These are phyloP conservation scores for Nudaria mundana DNA, from an alignment of 2,888 invertebrate species.

Conservation along the genomic window DNA sequence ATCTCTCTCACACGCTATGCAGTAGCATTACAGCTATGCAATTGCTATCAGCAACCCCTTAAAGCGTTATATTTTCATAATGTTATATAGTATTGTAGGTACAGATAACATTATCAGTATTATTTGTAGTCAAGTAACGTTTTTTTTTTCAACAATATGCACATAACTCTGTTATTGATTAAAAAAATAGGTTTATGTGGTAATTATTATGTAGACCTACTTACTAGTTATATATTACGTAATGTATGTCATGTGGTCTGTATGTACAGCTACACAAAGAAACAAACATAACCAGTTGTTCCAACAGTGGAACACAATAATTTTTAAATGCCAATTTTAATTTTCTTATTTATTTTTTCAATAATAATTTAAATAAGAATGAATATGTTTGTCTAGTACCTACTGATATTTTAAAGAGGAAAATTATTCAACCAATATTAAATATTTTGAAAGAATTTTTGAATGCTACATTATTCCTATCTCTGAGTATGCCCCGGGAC, in stretches of 20 bases:
- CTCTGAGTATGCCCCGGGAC: too few relatives aligned
- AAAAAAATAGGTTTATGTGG: constrained; percentile 1
- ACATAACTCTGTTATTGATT: background rate
- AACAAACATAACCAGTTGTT: constrained; percentile 14
- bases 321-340: background rate
- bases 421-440: too few relatives aligned
- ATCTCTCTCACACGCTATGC: too few relatives aligned
- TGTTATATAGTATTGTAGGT: background rate
- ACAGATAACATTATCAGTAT: constrained; percentile 7
- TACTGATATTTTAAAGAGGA: too few relatives aligned
- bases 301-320: constrained; percentile 5
- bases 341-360: background rate
- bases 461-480: too few relatives aligned
- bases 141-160: too few relatives aligned
- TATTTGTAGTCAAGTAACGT: too few relatives aligned
- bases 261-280: background rate
- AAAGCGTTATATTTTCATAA: background rate
- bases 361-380: too few relatives aligned
- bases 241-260: background rate
- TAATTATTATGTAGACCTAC: constrained; percentile 11
- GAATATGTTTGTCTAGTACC: too few relatives aligned
- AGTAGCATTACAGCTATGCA: too few relatives aligned
- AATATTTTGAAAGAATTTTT: too few relatives aligned
- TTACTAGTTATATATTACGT: background rate
- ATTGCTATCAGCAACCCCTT: too few relatives aligned